Evolutionary conservation across 2,113 vertebrate genomes (phyloP).

Genomic region (Proteles cristata): DNA sequence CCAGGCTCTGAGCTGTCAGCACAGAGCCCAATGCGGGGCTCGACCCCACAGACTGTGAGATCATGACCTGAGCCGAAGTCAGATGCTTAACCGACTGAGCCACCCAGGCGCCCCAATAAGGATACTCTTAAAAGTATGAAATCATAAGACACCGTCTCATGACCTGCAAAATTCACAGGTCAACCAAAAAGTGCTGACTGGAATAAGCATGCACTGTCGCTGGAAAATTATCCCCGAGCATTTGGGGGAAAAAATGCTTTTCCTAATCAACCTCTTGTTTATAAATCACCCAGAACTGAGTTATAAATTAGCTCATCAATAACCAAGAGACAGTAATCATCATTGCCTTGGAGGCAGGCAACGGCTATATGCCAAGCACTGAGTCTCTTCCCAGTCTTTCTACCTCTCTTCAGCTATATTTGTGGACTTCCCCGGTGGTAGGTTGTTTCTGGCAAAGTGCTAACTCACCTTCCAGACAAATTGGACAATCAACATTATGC

Average conservation of each 20-base stretch:
- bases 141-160: neutral
- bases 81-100: too few species aligned
- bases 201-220: neutral
- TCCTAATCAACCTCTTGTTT: neutral
- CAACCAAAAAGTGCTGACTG: neutral
- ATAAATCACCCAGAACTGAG: neutral
- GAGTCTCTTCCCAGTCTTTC: neutral
- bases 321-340: neutral
- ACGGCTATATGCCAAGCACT: neutral
- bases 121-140: neutral
- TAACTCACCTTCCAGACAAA: neutral
- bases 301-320: neutral
- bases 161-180: neutral
- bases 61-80: too few species aligned
- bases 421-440: neutral
- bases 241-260: neutral
- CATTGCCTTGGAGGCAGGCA: neutral
- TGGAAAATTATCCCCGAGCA: neutral
- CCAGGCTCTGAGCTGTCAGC: too few species aligned
- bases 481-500: neutral
- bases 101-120: neutral
- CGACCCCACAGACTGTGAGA: too few species aligned
- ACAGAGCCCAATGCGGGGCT: too few species aligned
- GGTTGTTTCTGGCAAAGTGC: neutral
- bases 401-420: neutral